Evolutionary conservation across 2,113 vertebrate genomes (phyloP).

Genomic region (Genyomyrus donnyi): DNA sequence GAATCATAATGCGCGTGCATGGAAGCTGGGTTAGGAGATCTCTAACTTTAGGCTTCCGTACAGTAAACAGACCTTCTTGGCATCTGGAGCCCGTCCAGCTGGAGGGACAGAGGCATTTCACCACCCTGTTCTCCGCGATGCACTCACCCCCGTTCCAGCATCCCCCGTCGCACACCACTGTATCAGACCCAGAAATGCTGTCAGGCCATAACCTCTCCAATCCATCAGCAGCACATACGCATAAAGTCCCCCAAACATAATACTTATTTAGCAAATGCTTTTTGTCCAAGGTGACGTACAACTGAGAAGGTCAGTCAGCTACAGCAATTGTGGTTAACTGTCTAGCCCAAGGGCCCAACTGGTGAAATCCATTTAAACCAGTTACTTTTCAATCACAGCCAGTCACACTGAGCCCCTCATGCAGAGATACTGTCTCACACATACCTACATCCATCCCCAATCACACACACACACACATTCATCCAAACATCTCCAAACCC

Average conservation of each 20-base stretch:
- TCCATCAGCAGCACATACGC: not conserved
- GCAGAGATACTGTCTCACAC: not conserved
- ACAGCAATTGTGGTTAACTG: not conserved
- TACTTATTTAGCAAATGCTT: not conserved
- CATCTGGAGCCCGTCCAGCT: constrained; percentile 76
- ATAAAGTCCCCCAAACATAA: not conserved
- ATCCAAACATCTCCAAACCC: not conserved
- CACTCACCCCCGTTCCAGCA: constrained; percentile 78
- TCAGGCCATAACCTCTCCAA: not conserved
- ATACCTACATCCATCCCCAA: not conserved
- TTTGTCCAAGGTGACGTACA: not conserved
- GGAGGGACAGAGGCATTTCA: constrained; percentile 70
- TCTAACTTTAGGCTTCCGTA: not conserved
- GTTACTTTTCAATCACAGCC: not conserved
- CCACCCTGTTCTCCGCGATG: constrained; percentile 61
- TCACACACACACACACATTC: not conserved
- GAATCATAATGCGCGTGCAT: not conserved
- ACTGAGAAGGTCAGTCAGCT: not conserved
- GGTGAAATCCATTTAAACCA: not conserved
- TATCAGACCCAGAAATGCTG: not conserved
- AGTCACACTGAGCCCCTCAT: not conserved
- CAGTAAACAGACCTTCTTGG: constrained; percentile 65
- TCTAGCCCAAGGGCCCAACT: not conserved
- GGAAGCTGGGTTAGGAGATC: not conserved
- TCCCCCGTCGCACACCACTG: constrained; percentile 73